phyloP scores from a whole-genome alignment of 2,797 vertebrate genomes.

The Neopelma chrysocephalum region DNA sequence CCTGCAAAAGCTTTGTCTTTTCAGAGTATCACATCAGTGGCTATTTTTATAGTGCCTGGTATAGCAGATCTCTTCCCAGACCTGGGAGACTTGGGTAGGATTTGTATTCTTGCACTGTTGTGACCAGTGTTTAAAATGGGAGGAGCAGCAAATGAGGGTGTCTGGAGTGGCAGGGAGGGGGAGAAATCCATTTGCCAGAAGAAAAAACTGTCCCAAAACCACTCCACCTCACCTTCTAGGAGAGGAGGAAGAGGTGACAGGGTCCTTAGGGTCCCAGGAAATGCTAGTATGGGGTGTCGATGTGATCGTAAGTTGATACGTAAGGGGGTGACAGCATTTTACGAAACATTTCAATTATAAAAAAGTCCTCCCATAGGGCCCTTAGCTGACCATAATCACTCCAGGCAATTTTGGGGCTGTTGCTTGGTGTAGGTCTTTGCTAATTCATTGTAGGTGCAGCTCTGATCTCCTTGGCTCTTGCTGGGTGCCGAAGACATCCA shows the following conservation, averaged over 20 bases:
- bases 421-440: background rate
- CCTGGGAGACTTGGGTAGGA: background rate
- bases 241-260: background rate
- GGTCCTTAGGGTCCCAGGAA: background rate
- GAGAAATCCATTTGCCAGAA: background rate
- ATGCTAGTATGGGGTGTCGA: rapidly evolving
- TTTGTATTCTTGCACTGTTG: background rate
- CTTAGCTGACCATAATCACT: background rate
- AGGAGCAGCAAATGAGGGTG: background rate
- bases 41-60: background rate
- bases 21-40: background rate
- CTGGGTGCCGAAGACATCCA: background rate
- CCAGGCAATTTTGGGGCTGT: background rate
- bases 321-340: background rate
- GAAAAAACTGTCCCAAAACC: background rate
- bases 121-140: background rate
- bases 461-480: background rate
- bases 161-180: background rate
- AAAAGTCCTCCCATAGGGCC: background rate
- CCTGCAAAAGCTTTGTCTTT: background rate
- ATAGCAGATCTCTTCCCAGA: background rate
- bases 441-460: background rate
- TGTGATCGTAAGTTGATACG: background rate
- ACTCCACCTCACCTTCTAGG: background rate
- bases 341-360: background rate